Conservation (phyloP, 2,888 invertebrate genomes). For the Byasa hedistus region DNA sequence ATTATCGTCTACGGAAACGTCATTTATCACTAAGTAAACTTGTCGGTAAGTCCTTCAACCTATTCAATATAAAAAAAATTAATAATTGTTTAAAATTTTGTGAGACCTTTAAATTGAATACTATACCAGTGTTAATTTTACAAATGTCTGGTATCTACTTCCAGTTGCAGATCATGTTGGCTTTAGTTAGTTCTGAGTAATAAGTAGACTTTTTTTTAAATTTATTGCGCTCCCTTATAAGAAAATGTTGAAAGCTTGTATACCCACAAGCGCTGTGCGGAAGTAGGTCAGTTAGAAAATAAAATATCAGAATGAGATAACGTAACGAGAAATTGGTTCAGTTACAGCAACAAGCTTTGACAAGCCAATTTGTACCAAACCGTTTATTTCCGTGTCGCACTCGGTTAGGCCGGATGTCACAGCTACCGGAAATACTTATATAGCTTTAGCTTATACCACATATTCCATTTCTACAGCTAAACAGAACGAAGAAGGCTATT, state of each 20-base stretch:
- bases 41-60: no score
- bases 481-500: no score
- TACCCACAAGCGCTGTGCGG: neutral
- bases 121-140: neutral
- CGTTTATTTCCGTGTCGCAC: conserved; percentile 9
- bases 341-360: conserved; percentile 26
- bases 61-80: no score
- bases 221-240: neutral
- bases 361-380: conserved; percentile 26
- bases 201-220: neutral
- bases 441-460: neutral
- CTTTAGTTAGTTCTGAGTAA: neutral
- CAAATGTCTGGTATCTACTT: neutral
- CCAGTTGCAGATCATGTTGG: neutral
- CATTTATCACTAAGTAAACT: no score
- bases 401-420: conserved; percentile 3
- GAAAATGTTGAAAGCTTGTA: neutral
- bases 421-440: neutral
- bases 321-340: conserved; percentile 22
- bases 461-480: neutral
- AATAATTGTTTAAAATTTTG: neutral
- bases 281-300: conserved; percentile 28
- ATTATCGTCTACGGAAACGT: no score
- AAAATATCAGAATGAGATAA: conserved; percentile 15
- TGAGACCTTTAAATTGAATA: neutral